These are phyloP conservation scores for Callopanchax toddi DNA, from an alignment of 2,113 vertebrate genomes.

Conservation along the genomic window DNA sequence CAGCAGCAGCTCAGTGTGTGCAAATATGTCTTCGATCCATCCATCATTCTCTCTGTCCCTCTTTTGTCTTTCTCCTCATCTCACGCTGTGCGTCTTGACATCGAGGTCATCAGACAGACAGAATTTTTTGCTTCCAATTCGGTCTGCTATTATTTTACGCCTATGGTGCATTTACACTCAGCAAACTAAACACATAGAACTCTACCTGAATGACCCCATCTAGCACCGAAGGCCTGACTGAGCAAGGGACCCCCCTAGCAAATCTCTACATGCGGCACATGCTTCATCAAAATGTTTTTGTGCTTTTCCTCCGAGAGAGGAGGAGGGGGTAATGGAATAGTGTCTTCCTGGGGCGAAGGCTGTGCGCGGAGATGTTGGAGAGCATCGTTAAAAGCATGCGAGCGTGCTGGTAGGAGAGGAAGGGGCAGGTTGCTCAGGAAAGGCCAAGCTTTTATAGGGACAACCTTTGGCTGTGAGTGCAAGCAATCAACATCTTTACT, in stretches of 20 bases:
- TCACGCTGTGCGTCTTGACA: slow-evolving; percentile 21
- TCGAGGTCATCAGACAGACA: slow-evolving; percentile 22
- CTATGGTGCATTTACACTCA: slow-evolving; percentile 8
- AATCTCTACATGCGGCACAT: slow-evolving; percentile 10
- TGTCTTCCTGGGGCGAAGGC: slow-evolving; percentile 54
- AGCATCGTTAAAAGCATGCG: slow-evolving; percentile 71
- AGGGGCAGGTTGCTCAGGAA: slow-evolving; percentile 51
- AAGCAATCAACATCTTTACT: slow-evolving; percentile 67
- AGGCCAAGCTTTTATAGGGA: slow-evolving; percentile 71
- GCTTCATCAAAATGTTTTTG: slow-evolving; percentile 50
- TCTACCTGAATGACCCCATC: slow-evolving; percentile 36
- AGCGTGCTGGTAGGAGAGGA: slow-evolving; percentile 52
- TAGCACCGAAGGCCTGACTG: slow-evolving; percentile 19
- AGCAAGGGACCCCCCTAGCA: slow-evolving; percentile 16
- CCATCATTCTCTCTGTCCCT: not conserved
- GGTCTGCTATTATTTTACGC: slow-evolving; percentile 4
- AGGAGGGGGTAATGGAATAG: slow-evolving; percentile 49
- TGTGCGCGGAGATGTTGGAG: slow-evolving; percentile 49
- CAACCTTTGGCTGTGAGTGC: slow-evolving; percentile 65
- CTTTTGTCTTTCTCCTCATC: slow-evolving; percentile 7
- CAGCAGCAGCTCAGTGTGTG: not conserved
- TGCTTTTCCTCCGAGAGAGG: slow-evolving; percentile 23
- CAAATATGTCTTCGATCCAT: slow-evolving; percentile 17
- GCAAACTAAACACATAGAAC: slow-evolving; percentile 22
- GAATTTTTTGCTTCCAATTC: slow-evolving; percentile 36